Evolutionary conservation across 1,140 invertebrate genomes (phyloP).

Genomic region (Euwallacea fornicatus): DNA sequence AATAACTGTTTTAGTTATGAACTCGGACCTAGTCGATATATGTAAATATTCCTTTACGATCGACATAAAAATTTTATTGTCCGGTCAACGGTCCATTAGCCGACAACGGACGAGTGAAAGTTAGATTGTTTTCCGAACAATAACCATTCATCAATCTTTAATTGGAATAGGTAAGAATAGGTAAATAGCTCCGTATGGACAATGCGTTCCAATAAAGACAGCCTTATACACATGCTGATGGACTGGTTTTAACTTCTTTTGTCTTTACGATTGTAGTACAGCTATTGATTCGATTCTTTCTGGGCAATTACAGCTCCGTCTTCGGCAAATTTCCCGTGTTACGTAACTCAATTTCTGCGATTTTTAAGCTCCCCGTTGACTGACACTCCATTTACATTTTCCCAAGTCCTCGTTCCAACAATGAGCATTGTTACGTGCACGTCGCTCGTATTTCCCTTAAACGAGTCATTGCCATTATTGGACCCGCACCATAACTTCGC

Average conservation of each 20-base stretch:
- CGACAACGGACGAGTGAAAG: constrained; percentile 46
- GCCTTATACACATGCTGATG: constrained; percentile 51
- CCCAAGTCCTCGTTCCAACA: constrained; percentile 25
- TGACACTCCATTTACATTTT: neutral
- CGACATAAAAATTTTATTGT: constrained; percentile 23
- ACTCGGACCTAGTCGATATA: neutral
- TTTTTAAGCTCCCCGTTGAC: neutral
- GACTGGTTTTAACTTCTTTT: constrained; percentile 50
- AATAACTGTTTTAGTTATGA: too few relatives aligned
- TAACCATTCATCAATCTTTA: constrained; percentile 52
- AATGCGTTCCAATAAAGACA: constrained; percentile 47
- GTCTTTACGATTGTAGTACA: constrained; percentile 47
- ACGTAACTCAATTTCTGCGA: neutral
- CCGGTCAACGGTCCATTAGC: constrained; percentile 27
- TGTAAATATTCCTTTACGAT: constrained; percentile 19
- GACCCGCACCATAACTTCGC: constrained; percentile 32
- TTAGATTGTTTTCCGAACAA: constrained; percentile 52
- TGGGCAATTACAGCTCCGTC: constrained; percentile 33
- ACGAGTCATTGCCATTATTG: constrained; percentile 35
- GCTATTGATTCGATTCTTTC: constrained; percentile 39
- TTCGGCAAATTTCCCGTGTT: constrained; percentile 4
- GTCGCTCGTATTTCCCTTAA: constrained; percentile 40
- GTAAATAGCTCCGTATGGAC: constrained; percentile 50
- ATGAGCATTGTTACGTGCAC: constrained; percentile 37
- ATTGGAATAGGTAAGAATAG: constrained; percentile 53